Evolutionary conservation across 2,888 invertebrate genomes (phyloP).

Genomic region (Scaptodrosophila latifasciaeformis): DNA sequence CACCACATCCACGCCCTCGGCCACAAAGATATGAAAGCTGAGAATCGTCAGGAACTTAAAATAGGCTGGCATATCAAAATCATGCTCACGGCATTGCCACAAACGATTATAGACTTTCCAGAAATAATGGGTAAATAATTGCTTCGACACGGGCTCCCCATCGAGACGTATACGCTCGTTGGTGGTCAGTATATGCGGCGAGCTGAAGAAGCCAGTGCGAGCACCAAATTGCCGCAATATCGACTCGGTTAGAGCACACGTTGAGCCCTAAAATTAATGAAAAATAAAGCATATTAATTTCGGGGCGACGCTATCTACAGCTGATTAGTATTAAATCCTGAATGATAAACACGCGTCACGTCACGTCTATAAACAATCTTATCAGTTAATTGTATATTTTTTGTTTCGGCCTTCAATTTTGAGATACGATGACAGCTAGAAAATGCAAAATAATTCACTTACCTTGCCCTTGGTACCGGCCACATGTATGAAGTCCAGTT

Average conservation of each 20-base stretch:
- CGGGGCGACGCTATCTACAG: too few relatives aligned
- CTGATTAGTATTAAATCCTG: too few relatives aligned
- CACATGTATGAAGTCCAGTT: slow-evolving; percentile 91
- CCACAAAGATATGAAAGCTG: slow-evolving; percentile 90
- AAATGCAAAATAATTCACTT: too few relatives aligned
- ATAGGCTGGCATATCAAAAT: slow-evolving; percentile 90
- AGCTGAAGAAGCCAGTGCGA: slow-evolving; percentile 95
- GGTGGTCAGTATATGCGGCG: slow-evolving; percentile 94
- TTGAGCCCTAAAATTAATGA: slow-evolving; percentile 82
- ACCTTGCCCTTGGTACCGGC: slow-evolving; percentile 98
- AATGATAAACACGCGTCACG: too few relatives aligned
- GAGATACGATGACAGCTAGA: too few relatives aligned
- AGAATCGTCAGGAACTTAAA: slow-evolving; percentile 95
- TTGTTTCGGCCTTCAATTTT: too few relatives aligned
- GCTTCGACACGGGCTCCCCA: slow-evolving; percentile 85
- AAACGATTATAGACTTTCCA: slow-evolving; percentile 85
- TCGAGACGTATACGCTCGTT: slow-evolving; percentile 93
- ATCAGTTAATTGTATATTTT: too few relatives aligned
- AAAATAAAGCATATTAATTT: too few relatives aligned
- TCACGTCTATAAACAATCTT: too few relatives aligned
- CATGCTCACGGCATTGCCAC: slow-evolving; percentile 76
- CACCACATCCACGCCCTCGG: slow-evolving; percentile 91
- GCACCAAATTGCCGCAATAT: slow-evolving; percentile 89
- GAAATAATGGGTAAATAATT: slow-evolving; percentile 86
- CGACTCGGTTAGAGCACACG: slow-evolving; percentile 93